These are phyloP conservation scores for Yponomeuta sedellus DNA, from an alignment of 2,888 invertebrate genomes.

Conservation along the genomic window DNA sequence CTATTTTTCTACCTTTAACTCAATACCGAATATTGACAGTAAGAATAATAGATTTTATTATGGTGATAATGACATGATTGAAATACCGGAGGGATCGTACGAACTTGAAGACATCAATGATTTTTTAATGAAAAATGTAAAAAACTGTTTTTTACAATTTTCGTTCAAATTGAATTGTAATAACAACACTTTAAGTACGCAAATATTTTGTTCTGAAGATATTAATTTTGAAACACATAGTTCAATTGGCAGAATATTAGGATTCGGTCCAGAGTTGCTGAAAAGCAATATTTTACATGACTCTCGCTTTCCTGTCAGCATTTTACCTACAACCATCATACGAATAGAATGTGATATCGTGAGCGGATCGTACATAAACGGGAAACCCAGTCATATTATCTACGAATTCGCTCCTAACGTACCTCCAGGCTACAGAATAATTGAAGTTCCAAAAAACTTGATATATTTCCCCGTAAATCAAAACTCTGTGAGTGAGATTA, in stretches of 20 bases:
- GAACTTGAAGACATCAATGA: constrained; percentile 32
- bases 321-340: constrained; percentile 11
- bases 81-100: constrained; percentile 33
- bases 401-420: constrained; percentile 13
- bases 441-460: constrained; percentile 7
- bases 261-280: not conserved
- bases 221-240: constrained; percentile 11
- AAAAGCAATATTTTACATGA: too few relatives aligned
- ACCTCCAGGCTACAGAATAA: constrained; percentile 12
- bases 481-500: constrained; percentile 10
- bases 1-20: constrained; percentile 25
- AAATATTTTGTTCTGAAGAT: constrained; percentile 2
- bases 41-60: constrained; percentile 35
- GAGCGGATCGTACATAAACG: constrained; percentile 15
- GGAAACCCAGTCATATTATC: constrained; percentile 14
- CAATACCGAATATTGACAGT: constrained; percentile 35
- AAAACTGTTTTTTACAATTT: too few relatives aligned
- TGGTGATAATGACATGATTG: constrained; percentile 26
- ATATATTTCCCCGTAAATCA: constrained; percentile 16
- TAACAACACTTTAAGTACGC: constrained; percentile 9
- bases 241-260: not conserved
- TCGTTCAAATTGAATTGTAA: too few relatives aligned
- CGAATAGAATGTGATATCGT: constrained; percentile 17
- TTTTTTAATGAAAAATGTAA: not conserved
- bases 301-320: constrained; percentile 6